Conservation (phyloP, 2,113 vertebrate genomes). For the Pteronura brasiliensis region DNA sequence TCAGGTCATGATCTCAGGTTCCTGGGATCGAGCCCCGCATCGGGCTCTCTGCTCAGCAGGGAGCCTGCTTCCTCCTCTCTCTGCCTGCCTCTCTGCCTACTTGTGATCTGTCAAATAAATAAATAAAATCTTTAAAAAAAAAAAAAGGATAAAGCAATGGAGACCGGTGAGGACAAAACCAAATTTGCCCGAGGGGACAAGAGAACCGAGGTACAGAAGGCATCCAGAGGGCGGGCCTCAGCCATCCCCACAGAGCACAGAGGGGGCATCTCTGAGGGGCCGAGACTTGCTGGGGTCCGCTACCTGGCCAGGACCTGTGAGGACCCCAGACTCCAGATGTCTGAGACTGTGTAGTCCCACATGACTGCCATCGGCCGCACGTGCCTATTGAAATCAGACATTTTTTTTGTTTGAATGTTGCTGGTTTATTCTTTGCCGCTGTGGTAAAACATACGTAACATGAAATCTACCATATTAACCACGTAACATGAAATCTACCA, state of each 20-base stretch:
- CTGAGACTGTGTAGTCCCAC: not conserved
- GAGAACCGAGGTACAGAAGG: too few species aligned
- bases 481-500: too few species aligned
- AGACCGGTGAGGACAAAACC: rapidly evolving
- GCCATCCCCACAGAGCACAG: not conserved
- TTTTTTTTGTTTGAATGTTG: not conserved
- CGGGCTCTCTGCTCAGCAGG: too few species aligned
- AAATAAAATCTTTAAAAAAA: not conserved
- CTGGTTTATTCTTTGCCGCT: not conserved
- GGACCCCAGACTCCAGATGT: not conserved
- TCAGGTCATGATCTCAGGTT: too few species aligned
- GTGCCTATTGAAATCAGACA: not conserved
- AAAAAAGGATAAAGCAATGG: too few species aligned
- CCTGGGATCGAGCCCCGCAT: too few species aligned
- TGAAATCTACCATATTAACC: not conserved
- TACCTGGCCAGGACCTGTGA: rapidly evolving
- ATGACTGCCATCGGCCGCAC: rapidly evolving
- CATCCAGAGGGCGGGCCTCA: rapidly evolving
- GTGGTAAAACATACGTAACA: rapidly evolving
- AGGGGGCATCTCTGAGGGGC: not conserved
- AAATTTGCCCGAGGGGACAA: not conserved
- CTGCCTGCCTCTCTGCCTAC: too few species aligned
- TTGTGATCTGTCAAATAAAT: too few species aligned
- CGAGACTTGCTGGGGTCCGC: not conserved
- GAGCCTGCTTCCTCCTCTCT: too few species aligned